A percentile compares a stretch with the other conserved stretches of the same genome.
Conservation (phyloP, 2,888 invertebrate species). For the Arctia plantaginis region DNA sequence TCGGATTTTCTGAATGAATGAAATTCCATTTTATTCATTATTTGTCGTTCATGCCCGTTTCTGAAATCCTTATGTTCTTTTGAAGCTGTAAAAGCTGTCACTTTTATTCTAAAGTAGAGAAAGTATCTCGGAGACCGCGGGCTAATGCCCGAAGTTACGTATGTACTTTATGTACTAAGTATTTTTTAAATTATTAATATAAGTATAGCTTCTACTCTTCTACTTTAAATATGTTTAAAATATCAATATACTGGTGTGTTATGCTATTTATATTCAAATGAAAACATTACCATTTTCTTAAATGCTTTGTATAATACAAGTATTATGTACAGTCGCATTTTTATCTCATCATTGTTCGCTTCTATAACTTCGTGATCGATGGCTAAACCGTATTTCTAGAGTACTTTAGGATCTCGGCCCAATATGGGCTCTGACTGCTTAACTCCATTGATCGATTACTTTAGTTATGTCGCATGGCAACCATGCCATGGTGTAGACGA, state of each 20-base stretch:
- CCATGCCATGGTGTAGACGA: background rate
- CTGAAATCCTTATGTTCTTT: no score
- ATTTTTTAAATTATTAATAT: no score
- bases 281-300: background rate
- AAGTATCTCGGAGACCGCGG: no score
- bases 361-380: conserved; percentile 15
- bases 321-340: background rate
- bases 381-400: conserved; percentile 1
- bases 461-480: background rate
- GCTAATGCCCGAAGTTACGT: no score
- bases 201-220: no score
- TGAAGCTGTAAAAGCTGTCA: no score
- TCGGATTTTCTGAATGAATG: no score
- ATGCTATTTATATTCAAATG: background rate
- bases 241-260: background rate
- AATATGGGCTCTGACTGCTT: conserved; percentile 8
- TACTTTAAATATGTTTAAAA: background rate
- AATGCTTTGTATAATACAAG: background rate
- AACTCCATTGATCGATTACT: conserved; percentile 18
- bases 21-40: no score
- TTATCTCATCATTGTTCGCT: conserved; percentile 2
- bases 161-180: no score
- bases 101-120: background rate
- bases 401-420: conserved; percentile 2
- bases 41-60: no score